Base-by-base conservation (phyloP, 2,888 invertebrate species). In the Subacronicta megacephala region DNA sequence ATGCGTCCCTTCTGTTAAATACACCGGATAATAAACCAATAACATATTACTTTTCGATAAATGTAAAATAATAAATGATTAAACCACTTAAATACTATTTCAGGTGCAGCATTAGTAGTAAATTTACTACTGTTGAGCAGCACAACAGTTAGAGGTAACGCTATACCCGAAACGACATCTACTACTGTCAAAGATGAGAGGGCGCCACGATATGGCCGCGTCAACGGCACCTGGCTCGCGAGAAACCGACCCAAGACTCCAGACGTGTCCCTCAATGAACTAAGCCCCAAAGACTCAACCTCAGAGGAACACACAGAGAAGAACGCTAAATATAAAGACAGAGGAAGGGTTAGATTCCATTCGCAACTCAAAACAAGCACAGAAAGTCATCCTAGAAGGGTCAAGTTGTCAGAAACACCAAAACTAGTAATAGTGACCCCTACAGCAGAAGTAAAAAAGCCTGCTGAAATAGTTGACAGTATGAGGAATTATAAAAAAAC, bases 91-190 rank as follows among this genome's bases (percentile, higher is more conserved):
- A 44, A 35, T 44, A 23, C 17, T n/a, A 47, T 93, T 93, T 31
- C 90, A 94, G 94, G 93, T 89, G 93, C 89, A 82, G 92, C 88
- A 82, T 77, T 92, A 88, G 89, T 93, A 91, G 90, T 92, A 63
- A 86, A 81, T 62, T 65, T 94, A 88, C 91, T 94, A 90, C 88
- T 94, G 71, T 78, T 92, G 77, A 87, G 85, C 83, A 83, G 86
- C 87, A 86, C 89, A 69, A 68, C 83, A 77, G 89, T 85, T 46
- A 84, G 82, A 54, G 85, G 90, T 64, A 86, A 82, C 69, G 85
- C 89, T 51, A 75, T 92, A 68, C 88, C 90, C 72, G 89, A 88
- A 62, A 84, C 87, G 62, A 85, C 83, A 64, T 72, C 87, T 62
- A 83, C 86, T 36, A 83, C 83, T 40, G 73, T 83, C 41, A 86